Evolutionary conservation across 1,140 invertebrate genomes (phyloP).

Genomic region (Chionoecetes opilio): DNA sequence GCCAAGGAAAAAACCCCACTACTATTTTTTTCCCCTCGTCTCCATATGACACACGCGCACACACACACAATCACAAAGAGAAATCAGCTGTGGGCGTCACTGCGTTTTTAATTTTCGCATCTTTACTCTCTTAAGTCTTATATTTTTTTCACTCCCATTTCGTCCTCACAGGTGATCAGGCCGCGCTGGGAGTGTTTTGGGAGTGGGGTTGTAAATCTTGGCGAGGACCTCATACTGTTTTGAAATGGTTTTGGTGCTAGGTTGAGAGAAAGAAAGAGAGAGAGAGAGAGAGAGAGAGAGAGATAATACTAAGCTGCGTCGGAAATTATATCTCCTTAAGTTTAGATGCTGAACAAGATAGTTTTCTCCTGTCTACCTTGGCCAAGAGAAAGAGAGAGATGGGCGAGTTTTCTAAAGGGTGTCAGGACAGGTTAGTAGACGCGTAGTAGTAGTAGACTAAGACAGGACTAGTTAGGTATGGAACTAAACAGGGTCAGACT

Average conservation of each 20-base stretch:
- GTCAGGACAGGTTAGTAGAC: neutral
- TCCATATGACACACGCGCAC: neutral
- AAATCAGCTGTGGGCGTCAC: neutral
- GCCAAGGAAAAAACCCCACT: too few species aligned
- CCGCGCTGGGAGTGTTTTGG: neutral
- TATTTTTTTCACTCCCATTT: neutral
- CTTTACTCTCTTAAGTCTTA: neutral
- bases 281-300: slow-evolving; percentile 18
- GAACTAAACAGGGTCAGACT: neutral
- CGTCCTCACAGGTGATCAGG: too few species aligned
- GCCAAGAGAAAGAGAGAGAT: neutral
- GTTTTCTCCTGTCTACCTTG: too few species aligned
- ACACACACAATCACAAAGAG: too few species aligned
- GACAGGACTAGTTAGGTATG: neutral
- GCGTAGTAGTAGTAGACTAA: too few species aligned
- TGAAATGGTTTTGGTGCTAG: neutral
- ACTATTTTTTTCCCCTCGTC: too few species aligned
- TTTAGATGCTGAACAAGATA: too few species aligned
- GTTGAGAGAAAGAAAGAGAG: neutral
- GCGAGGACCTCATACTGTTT: neutral
- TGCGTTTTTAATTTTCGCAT: neutral
- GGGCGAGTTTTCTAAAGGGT: neutral
- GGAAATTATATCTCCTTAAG: too few species aligned
- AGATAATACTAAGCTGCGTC: neutral
- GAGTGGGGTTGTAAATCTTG: neutral